Evolutionary conservation across 2,113 vertebrate genomes (phyloP), one percentile per base, ranked within the genome.

Genomic region (Gadus macrocephalus): DNA sequence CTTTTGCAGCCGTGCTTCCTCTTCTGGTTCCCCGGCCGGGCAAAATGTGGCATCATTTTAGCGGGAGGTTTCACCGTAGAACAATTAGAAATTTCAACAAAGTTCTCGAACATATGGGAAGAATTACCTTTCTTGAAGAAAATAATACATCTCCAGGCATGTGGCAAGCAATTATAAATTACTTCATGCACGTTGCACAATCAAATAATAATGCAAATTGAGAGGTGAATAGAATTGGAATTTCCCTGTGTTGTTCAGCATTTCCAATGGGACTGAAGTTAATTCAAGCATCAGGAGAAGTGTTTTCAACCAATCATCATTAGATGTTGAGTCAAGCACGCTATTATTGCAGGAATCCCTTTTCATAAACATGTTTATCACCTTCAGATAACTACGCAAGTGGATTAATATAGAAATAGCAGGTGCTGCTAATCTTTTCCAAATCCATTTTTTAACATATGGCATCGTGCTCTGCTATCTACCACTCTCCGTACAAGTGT

Each of bases 331-430:
- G 42, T 58, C 60, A 62, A 62, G 25, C 25, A 15, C 61, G 22
- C 22, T 15, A 28, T 15, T 27, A 62, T 62, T 62, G 20, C 61
- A 14, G 15, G 15, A 62, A 62, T 15, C 22, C 20, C 22, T 62
- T 25, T 62, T 62, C 2, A 62, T 22, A 61, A 61, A 61, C n/a
- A 61, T 58, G 15, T 58, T 58, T 58, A 58, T 58, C 55, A 58
- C 55, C 55, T n/a, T 17, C 55, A 17, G 55, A 58, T n/a, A 35
- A 35, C 4, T 35, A 35, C 42, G 42, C 12, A 49, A 49, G 42
- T 2, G 8, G 11, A 49, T 49, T 49, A 49, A 9, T 49, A 35
- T 3, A 35, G 8, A 9, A 49, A 49, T 49, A 49, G 42, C 42
- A 49, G 42, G 42, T 49, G 42, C 8, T 49, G 42, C 42, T 9